Conservation (phyloP, 2,113 vertebrate species). For the Cynocephalus volans region DNA sequence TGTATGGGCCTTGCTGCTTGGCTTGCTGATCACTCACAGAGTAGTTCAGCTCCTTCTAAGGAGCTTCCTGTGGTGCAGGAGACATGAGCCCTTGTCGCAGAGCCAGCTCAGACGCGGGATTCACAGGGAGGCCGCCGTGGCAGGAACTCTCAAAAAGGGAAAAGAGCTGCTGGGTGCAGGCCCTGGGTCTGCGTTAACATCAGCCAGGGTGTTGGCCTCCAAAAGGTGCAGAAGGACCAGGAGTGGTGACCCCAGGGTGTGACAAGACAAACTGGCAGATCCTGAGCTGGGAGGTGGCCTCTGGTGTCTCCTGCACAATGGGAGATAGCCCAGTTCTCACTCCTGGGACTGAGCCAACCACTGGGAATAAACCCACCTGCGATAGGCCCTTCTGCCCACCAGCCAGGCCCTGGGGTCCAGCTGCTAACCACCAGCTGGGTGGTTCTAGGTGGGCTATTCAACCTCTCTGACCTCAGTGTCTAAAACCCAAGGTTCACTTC, state of each 20-base stretch:
- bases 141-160: neutral
- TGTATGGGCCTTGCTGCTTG: fast-evolving
- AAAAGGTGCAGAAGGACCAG: too few species aligned
- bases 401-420: fast-evolving
- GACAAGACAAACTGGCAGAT: neutral
- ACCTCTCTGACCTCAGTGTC: neutral
- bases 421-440: neutral
- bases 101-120: fast-evolving
- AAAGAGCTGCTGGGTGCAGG: neutral
- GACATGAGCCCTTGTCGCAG: fast-evolving
- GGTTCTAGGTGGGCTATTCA: neutral
- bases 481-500: neutral
- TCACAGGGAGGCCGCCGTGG: too few species aligned
- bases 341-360: fast-evolving
- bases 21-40: too few species aligned
- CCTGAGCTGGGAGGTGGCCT: neutral
- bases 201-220: too few species aligned
- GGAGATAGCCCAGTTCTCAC: fast-evolving
- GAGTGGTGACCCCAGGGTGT: neutral
- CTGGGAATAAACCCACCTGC: neutral
- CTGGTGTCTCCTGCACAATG: fast-evolving
- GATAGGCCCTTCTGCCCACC: neutral
- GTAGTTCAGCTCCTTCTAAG: neutral
- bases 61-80: neutral
- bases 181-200: neutral